Evolutionary conservation across 2,113 vertebrate genomes (phyloP), one percentile per base, ranked within the genome.

Genomic region (Siniperca knerii): DNA sequence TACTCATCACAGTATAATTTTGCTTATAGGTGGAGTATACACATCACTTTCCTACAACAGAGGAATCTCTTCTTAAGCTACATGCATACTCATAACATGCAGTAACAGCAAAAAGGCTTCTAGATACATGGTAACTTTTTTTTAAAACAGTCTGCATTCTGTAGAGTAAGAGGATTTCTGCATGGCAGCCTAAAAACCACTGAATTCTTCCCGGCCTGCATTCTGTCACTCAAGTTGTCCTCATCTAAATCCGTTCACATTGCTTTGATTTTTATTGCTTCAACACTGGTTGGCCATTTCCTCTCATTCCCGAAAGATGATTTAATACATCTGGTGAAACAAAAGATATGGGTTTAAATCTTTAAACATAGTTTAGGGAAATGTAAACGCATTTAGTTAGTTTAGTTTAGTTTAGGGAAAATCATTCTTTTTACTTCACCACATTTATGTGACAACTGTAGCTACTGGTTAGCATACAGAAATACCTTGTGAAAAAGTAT

Each of bases 181-280:
- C 62, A 66, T 44, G 55, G 62, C 67, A n/a, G 81, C n/a, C 77
- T 46, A 46, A 86, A 92, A 93, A 90, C 93, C 95, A 92, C 92
- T 25, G 83, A 80, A 93, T 94, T 94, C 88, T 85, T 93, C 76
- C 54, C 15, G 10, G 77, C 77, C 72, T 85, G 83, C 72, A 67
- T 67, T 75, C 82, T 92, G 90, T 91, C 92, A 90, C 67, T 87
- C 85, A 81, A 33, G 69, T 35, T 75, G 35, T 65, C 72, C 64
- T 67, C 70, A 77, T 85, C 86, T 78, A 86, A 86, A 84, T 73
- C 75, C 10, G n/a, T 79, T 89, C 46, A 21, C 61, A 75, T 66
- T 82, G 70, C 84, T 86, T 78, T 77, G 33, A 74, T 73, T 83
- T 84, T 67, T 74, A n/a, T 80, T 86, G 62, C 77, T 77, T 73